Base-by-base conservation (phyloP, 2,797 vertebrate genomes). In the Liasis olivaceus region DNA sequence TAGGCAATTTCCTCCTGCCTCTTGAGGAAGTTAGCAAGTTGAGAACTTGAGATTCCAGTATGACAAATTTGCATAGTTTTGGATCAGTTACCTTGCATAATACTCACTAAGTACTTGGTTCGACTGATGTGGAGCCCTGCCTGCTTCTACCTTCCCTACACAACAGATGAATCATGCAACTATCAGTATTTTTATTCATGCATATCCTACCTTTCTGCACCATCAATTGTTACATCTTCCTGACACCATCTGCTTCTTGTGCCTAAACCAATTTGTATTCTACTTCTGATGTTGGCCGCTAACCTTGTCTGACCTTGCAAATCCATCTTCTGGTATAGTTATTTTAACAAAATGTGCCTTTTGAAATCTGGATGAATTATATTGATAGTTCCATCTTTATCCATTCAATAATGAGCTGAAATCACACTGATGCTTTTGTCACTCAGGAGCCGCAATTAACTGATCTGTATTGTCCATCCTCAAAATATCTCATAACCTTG, bases 281-380 rank as follows among this genome's bases (percentile, higher is more conserved):
- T 91, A 93, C 96, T 96, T 95, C 90, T 91, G 88, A 92, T 94
- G 87, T 28, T 62, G 26, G 95, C 89, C 91, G 94, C 94, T 77
- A 51, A 91, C 92, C 90, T 95, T 94, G 94, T 88, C 95, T 96
- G 94, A 95, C 94, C 95, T 96, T 96, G 95, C 93, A 96, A 96
- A 96, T 95, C 51, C 84, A 96, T 95, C 93, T 96, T 90, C 90
- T 62, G 62, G 58, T 91, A 93, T 60, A 90, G 91, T 81, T 85
- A 94, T 93, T 87, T 95, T 94, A 94, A 95, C 85, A 96, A 94
- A 93, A 94, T 94, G 94, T 96, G 95, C 95, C 91, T 31, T 69
- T 69, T 95, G 95, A 95, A 94, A 95, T 92, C 85, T 95, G 93
- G 92, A 91, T 95, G 94, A 93, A 95, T 97, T 94, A 95, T 91